Conservation (phyloP, 92 coral and sea anemone species). For the Diadumene lineata region DNA sequence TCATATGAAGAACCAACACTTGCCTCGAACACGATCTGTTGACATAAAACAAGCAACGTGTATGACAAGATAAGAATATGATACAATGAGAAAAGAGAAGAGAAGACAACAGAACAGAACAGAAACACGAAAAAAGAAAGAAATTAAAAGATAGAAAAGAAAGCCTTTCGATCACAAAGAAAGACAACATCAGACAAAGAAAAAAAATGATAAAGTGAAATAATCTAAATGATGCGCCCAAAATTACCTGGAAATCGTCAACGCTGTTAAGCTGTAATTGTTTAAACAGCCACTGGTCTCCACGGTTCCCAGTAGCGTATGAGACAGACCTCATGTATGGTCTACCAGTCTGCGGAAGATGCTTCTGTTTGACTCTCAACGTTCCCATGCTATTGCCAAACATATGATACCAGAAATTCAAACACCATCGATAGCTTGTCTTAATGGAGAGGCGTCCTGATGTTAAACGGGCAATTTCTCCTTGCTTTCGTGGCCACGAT, state of each 20-base stretch:
- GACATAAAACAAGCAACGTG: slow-evolving; percentile 1
- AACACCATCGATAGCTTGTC: slow-evolving; percentile 74
- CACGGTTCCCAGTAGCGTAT: slow-evolving; percentile 58
- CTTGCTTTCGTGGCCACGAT: slow-evolving; percentile 69
- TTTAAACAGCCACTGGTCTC: slow-evolving; percentile 75
- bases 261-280: slow-evolving; percentile 76
- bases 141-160: too few relatives aligned
- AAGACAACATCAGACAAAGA: neutral
- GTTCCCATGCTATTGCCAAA: slow-evolving; percentile 81
- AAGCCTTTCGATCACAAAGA: too few relatives aligned
- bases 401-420: slow-evolving; percentile 94
- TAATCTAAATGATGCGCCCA: neutral
- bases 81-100: neutral
- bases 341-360: slow-evolving; percentile 45
- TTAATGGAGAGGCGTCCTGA: slow-evolving; percentile 78
- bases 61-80: neutral
- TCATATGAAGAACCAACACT: slow-evolving; percentile 77
- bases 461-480: slow-evolving; percentile 75
- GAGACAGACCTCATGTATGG: slow-evolving; percentile 47
- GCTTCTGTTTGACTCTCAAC: slow-evolving; percentile 46
- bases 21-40: slow-evolving; percentile 86
- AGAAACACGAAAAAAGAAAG: neutral
- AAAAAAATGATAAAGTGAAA: neutral
- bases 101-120: neutral
- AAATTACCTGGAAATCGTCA: slow-evolving; percentile 79